These are phyloP conservation scores for Bursaphelenchus okinawaensis DNA, from an alignment of 2,888 invertebrate genomes.

Conservation along the genomic window DNA sequence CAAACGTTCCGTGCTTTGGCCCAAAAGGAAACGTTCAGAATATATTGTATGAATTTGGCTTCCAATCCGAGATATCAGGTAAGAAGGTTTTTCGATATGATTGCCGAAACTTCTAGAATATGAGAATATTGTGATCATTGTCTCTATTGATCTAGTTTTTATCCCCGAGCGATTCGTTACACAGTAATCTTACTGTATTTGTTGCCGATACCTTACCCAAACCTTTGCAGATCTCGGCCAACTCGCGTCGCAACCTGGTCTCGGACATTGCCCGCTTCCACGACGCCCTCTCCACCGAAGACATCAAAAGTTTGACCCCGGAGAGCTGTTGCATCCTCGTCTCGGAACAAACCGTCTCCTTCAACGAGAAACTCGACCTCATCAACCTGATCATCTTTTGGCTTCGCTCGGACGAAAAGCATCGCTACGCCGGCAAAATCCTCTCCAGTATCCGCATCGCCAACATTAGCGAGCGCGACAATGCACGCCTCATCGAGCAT, in stretches of 20 bases:
- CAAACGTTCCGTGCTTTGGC: slow-evolving; percentile 5
- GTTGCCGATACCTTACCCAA: neutral
- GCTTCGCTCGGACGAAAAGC: slow-evolving; percentile 7
- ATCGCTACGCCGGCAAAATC: neutral
- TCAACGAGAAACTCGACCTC: slow-evolving; percentile 9
- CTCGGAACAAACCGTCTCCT: neutral
- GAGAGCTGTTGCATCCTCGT: neutral
- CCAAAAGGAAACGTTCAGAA: neutral
- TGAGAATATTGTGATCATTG: neutral
- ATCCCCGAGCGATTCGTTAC: neutral
- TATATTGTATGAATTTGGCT: slow-evolving; percentile 12
- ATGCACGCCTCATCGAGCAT: neutral
- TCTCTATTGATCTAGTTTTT: neutral
- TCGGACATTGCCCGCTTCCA: neutral
- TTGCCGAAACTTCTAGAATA: neutral
- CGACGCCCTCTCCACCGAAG: neutral
- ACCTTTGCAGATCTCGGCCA: neutral
- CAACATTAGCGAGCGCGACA: neutral
- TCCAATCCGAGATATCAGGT: slow-evolving; percentile 6
- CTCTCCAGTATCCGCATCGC: neutral
- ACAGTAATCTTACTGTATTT: too few species aligned
- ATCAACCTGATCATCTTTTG: slow-evolving; percentile 8
- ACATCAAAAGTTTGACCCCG: neutral
- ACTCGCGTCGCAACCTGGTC: neutral
- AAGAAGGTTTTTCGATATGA: neutral